Conservation (phyloP, 2,888 invertebrate genomes). For the Dioctria linearis region DNA sequence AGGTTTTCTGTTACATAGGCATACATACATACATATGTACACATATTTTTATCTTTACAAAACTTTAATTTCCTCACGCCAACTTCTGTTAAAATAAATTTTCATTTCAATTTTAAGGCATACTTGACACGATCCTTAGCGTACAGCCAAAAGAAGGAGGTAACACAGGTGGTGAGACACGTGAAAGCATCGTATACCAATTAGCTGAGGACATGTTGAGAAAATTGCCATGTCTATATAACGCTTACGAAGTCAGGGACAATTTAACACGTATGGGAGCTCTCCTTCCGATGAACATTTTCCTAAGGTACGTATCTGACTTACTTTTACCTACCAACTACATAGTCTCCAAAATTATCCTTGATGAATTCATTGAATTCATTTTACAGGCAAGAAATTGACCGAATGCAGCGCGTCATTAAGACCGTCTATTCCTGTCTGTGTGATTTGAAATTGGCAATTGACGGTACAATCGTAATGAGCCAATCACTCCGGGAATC, state of each 20-base stretch:
- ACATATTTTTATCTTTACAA: too few relatives aligned
- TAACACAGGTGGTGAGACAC: conserved; percentile 90
- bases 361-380: conserved; percentile 56
- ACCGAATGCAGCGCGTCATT: conserved; percentile 91
- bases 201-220: conserved; percentile 94
- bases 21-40: too few relatives aligned
- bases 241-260: conserved; percentile 91
- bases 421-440: conserved; percentile 84
- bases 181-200: conserved; percentile 92
- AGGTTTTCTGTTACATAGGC: too few relatives aligned
- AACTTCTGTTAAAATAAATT: background rate
- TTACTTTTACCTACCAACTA: background rate
- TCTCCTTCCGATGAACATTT: conserved; percentile 95
- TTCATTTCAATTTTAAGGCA: conserved; percentile 70
- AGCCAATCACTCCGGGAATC: conserved; percentile 90
- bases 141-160: conserved; percentile 99
- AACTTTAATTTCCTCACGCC: too few relatives aligned
- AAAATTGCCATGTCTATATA: conserved; percentile 88
- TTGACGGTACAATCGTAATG: conserved; percentile 98
- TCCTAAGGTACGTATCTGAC: conserved; percentile 75
- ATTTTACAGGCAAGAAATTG: conserved; percentile 77
- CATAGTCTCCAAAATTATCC: background rate
- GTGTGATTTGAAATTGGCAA: conserved; percentile 92
- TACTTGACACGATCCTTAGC: conserved; percentile 93
- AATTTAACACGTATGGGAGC: conserved; percentile 92